Base-by-base conservation (phyloP, 2,797 vertebrate genomes). In the Sandelia bainsii region DNA sequence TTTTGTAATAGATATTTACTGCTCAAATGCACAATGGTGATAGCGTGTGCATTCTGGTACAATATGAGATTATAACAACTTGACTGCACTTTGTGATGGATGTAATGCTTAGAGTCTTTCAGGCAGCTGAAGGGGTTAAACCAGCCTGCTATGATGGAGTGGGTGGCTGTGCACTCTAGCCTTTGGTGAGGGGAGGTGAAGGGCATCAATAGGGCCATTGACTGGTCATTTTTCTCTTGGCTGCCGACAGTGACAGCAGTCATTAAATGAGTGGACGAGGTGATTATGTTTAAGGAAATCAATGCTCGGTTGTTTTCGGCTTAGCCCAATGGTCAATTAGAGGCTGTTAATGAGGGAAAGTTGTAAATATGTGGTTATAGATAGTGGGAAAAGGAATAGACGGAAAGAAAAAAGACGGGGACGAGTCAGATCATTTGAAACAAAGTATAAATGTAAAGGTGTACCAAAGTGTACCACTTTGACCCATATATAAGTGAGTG, bases 211-310 rank as follows among this genome's bases (percentile, higher is more conserved):
- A 86, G 80, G 82, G 85, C 86, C 84, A 84, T 68, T 54, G 85
- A 87, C 83, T 80, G 85, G 77, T 86, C 90, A 92, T 93, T 93
- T 92, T 91, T 93, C 92, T 92, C 91, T 68, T 20, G 10, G 74
- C 62, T 59, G 86, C 87, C 85, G 75, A 77, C 84, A 80, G 84
- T 91, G 92, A 92, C 90, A 90, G 84, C 87, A 86, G 87, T 82
- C 91, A 91, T 93, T 93, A 92, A 89, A 87, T 59, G 87, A 90
- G 81, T 85, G 86, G 90, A 91, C 73, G 90, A 87, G 89, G 91
- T 92, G 91, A 94, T 92, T 92, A 92, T 83, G 90, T 89, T 90
- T 89, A 90, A 93, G 90, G 81, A 93, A 94, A 95, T 93, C 91
- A 60, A 93, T 93, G 88, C 85, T 84, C 86, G 86, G 87, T 91